Evolutionary conservation across 2,888 invertebrate genomes (phyloP), one percentile per base, ranked within the genome.

Genomic region (Habroteleia sp.): DNA sequence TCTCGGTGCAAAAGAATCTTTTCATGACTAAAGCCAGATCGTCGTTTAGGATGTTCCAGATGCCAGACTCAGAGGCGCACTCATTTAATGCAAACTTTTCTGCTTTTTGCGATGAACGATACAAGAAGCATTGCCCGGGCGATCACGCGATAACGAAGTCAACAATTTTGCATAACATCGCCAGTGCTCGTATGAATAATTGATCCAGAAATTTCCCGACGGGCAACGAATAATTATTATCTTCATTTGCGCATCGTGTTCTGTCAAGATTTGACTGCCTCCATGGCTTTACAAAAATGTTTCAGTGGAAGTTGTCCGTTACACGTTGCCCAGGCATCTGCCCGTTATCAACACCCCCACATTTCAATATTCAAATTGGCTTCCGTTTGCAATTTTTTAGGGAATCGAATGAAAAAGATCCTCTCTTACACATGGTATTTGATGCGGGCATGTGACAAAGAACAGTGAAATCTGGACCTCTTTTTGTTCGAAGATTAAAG

Each of bases 321-420:
- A 85, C 84, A 83, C 81, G 83, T 80, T n/a, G n/a, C 81, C 80
- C 68, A 80, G 82, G 85, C 85, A 84, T 84, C 86, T 86, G 85
- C 82, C 83, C 83, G 83, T 82, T 84, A 81, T 83, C 80, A 76
- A 87, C 87, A 86, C 87, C 85, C 87, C 85, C 87, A 86, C 86
- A 87, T 83, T 83, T 84, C 84, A 85, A 85, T 86, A 87, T 87
- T 87, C 86, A 87, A 87, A 87, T 87, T 83, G 86, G 82, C 60
- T 37, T 29, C 33, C 29, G 20, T 52, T 25, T 13, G 1, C 10
- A 23, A 25, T 25, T 52, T 60, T 69, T 62, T 8, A 10, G 10
- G 8, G 4, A 16, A 27, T 6, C 10, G 48, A 13, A n/a, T 13
- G 13, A 11, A 20, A 14, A 23, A 11, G 8, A 39, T n/a, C n/a